phyloP scores from a whole-genome alignment of 2,888 invertebrate genomes.

The Hipparchia sbordonii region DNA sequence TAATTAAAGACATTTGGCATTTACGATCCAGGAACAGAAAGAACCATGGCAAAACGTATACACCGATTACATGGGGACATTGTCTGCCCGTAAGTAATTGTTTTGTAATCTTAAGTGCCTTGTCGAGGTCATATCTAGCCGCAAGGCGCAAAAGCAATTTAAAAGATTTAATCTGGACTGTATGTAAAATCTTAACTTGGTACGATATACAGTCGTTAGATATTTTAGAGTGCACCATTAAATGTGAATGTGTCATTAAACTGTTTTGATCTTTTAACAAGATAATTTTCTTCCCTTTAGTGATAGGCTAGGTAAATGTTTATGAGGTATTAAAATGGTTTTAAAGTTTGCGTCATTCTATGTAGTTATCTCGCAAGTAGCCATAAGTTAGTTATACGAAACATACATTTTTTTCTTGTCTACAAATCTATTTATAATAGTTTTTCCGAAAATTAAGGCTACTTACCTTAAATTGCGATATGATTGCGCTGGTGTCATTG shows the following conservation, averaged over 20 bases:
- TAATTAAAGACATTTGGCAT: background rate
- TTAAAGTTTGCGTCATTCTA: background rate
- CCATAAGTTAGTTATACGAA: background rate
- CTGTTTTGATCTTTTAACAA: slow-evolving; percentile 9
- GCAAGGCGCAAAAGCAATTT: slow-evolving; percentile 27
- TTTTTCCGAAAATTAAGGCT: slow-evolving; percentile 54
- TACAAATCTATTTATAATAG: slow-evolving; percentile 77
- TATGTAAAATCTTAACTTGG: slow-evolving; percentile 24
- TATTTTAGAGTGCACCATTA: slow-evolving; percentile 15
- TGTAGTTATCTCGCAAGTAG: background rate
- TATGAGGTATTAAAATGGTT: background rate
- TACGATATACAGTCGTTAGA: slow-evolving; percentile 20
- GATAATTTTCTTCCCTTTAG: background rate
- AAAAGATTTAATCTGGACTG: slow-evolving; percentile 25
- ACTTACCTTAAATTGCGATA: slow-evolving; percentile 58
- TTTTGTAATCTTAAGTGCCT: slow-evolving; percentile 28
- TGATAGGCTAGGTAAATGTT: background rate
- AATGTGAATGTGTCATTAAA: slow-evolving; percentile 4
- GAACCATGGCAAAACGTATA: slow-evolving; percentile 2
- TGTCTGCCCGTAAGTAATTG: slow-evolving; percentile 24
- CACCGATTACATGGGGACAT: slow-evolving; percentile 18
- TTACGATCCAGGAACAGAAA: background rate
- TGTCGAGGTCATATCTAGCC: slow-evolving; percentile 25
- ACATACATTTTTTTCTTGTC: background rate
- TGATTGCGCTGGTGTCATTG: slow-evolving; percentile 65